Conservation (phyloP, 37 sponge, comb jelly and placozoan species). For the Mnemiopsis leidyi region DNA sequence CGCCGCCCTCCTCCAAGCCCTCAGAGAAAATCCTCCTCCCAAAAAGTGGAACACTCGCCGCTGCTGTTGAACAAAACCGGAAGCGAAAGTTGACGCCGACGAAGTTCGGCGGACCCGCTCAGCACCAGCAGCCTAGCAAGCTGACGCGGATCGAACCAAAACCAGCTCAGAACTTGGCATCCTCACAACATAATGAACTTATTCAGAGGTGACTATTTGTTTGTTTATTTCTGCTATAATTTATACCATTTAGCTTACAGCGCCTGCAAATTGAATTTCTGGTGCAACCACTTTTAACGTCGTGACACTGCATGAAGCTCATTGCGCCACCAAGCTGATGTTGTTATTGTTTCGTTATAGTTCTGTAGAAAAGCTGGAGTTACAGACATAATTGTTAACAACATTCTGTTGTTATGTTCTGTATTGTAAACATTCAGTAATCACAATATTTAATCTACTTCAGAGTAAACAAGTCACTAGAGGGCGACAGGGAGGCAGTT, state of each 20-base stretch:
- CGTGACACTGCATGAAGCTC: too few species aligned
- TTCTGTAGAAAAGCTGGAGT: too few species aligned
- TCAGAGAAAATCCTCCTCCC: not conserved
- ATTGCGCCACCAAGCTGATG: too few species aligned
- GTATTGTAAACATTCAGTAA: too few species aligned
- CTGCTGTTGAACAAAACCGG: not conserved
- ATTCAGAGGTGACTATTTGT: not conserved
- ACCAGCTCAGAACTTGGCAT: not conserved
- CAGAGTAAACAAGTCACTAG: slow-evolving; percentile 31
- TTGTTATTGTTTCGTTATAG: too few species aligned
- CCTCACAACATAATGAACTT: slow-evolving; percentile 35
- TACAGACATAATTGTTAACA: too few species aligned
- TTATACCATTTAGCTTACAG: too few species aligned
- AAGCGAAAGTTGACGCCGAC: not conserved
- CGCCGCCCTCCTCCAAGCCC: not conserved
- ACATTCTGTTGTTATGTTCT: too few species aligned
- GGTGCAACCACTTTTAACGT: too few species aligned
- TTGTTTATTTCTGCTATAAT: too few species aligned
- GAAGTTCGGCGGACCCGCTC: not conserved
- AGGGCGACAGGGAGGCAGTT: slow-evolving; percentile 14
- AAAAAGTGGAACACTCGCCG: not conserved
- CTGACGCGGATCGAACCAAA: not conserved
- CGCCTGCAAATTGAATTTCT: too few species aligned
- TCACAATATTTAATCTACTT: too few species aligned
- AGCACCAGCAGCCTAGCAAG: not conserved